A percentile compares a stretch with the other conserved stretches of the same genome.
These are phyloP conservation scores for Myodes glareolus DNA, from an alignment of 2,113 vertebrate species.

Conservation along the genomic window DNA sequence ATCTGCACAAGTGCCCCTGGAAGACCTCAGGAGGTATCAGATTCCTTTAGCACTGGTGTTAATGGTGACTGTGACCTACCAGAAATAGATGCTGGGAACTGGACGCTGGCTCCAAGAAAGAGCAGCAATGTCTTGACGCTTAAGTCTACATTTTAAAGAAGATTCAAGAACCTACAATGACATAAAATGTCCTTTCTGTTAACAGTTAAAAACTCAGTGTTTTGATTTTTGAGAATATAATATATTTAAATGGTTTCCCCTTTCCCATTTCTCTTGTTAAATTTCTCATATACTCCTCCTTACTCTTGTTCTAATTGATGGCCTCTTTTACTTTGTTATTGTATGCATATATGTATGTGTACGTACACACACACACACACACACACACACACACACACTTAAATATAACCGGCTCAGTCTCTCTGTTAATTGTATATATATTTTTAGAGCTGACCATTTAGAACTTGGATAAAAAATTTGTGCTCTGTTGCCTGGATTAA, in stretches of 20 bases:
- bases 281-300: background rate
- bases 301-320: background rate
- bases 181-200: constrained; percentile 63
- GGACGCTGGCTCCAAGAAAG: rapidly evolving
- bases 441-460: background rate
- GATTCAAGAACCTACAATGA: background rate
- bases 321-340: background rate
- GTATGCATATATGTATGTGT: background rate
- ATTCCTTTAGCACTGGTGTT: background rate
- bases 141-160: background rate
- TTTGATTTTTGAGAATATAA: constrained; percentile 50
- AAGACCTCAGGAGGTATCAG: background rate
- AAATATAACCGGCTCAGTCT: background rate
- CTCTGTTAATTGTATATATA: background rate
- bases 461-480: background rate
- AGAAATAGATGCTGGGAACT: background rate
- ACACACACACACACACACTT: background rate
- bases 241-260: background rate
- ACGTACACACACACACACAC: no score
- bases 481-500: background rate
- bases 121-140: background rate
- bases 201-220: constrained; percentile 63
- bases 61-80: background rate
- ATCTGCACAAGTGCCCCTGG: background rate
- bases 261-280: background rate